These are phyloP conservation scores for Coryphaenoides rupestris DNA, from an alignment of 2,113 vertebrate species.

Conservation along the genomic window DNA sequence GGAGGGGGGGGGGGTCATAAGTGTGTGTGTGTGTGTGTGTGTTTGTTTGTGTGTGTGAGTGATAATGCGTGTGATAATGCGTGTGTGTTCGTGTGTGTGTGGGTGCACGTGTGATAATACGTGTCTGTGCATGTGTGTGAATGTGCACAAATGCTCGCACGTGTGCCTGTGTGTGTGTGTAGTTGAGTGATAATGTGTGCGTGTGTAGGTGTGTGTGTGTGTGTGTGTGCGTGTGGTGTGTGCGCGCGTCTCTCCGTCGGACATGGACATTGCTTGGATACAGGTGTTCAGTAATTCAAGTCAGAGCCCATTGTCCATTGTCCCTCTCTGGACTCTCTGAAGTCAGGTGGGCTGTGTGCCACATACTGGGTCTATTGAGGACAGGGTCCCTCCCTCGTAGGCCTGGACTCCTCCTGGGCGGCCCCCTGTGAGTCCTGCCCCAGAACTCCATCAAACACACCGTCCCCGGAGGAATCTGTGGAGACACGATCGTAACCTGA, in stretches of 20 bases:
- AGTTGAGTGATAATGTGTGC: too few species aligned
- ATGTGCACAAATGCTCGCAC: constrained; percentile 5
- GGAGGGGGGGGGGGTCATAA: neutral
- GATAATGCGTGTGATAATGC: too few species aligned
- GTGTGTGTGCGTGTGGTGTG: neutral
- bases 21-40: too few species aligned
- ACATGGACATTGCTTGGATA: neutral
- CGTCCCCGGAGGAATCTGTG: too few species aligned
- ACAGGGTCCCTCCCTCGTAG: neutral
- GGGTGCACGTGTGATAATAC: neutral
- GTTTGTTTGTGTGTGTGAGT: constrained; percentile 19
- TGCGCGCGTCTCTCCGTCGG: neutral
- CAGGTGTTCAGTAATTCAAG: constrained; percentile 53
- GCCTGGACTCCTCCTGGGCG: neutral
- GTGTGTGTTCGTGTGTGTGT: constrained; percentile 10
- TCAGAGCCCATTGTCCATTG: constrained; percentile 62
- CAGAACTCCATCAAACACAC: too few species aligned
- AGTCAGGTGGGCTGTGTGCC: neutral
- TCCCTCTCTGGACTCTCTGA: constrained; percentile 50
- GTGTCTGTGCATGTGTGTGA: neutral
- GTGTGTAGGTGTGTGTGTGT: neutral
- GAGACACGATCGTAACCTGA: too few species aligned
- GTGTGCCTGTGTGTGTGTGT: neutral
- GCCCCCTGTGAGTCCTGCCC: too few species aligned
- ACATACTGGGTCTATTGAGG: constrained; percentile 52